Evolutionary conservation across 1,140 invertebrate species (phyloP).

Genomic region (Limonius californicus): DNA sequence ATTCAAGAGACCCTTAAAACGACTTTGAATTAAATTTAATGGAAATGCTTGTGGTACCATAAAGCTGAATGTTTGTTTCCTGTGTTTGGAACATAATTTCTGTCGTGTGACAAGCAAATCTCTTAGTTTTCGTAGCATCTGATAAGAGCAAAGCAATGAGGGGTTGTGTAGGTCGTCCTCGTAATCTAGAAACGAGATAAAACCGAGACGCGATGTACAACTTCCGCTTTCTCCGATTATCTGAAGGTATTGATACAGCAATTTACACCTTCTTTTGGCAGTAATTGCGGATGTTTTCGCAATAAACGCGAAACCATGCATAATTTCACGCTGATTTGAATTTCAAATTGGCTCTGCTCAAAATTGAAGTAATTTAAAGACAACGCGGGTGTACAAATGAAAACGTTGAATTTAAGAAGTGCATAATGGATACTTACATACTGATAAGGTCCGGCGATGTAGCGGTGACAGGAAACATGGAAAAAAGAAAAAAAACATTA

Average conservation of each 20-base stretch:
- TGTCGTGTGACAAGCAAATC: not conserved
- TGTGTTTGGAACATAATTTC: too few species aligned
- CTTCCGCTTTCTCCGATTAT: slow-evolving; percentile 19
- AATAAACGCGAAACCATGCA: slow-evolving; percentile 3
- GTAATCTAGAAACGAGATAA: slow-evolving; percentile 8
- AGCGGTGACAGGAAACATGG: not conserved
- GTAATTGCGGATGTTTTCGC: slow-evolving; percentile 23
- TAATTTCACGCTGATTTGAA: not conserved
- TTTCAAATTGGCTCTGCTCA: not conserved
- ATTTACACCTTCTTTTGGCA: slow-evolving; percentile 26
- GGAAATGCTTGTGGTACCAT: too few species aligned
- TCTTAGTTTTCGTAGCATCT: not conserved
- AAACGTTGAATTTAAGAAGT: too few species aligned
- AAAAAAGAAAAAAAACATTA: not conserved
- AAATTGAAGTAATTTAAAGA: not conserved
- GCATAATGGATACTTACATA: slow-evolving; percentile 7
- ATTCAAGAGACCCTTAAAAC: too few species aligned
- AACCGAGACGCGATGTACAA: slow-evolving; percentile 16
- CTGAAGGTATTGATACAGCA: slow-evolving; percentile 17
- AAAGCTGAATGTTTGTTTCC: too few species aligned
- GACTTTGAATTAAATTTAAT: too few species aligned
- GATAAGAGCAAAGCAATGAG: not conserved
- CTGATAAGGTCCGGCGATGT: not conserved
- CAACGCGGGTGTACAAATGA: too few species aligned
- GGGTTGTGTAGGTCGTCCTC: not conserved